phyloP scores from a whole-genome alignment of 2,797 vertebrate species.

The Cetoscarus ocellatus region DNA sequence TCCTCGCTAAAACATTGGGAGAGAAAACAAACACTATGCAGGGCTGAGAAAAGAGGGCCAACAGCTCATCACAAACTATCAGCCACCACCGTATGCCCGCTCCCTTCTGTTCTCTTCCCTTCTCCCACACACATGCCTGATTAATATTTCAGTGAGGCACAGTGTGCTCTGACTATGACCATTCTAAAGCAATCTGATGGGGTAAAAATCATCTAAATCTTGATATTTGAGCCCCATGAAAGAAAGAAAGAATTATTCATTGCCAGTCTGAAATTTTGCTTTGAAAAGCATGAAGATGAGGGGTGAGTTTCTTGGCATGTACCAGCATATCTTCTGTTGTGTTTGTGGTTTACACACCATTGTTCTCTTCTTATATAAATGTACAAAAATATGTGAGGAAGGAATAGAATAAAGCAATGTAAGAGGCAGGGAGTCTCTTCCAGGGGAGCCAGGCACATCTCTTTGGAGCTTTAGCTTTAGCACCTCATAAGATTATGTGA shows the following conservation, averaged over 20 bases:
- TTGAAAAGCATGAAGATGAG: slow-evolving; percentile 6
- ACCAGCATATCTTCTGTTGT: slow-evolving; percentile 7
- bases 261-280: slow-evolving; percentile 3
- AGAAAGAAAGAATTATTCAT: slow-evolving; percentile 7
- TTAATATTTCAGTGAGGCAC: slow-evolving; percentile 73
- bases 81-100: slow-evolving; percentile 57
- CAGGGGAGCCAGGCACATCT: slow-evolving; percentile 44
- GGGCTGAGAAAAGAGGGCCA: slow-evolving; percentile 55
- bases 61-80: slow-evolving; percentile 62
- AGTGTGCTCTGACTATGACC: slow-evolving; percentile 34
- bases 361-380: slow-evolving; percentile 6
- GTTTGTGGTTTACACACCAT: slow-evolving; percentile 23
- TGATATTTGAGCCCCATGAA: slow-evolving; percentile 22
- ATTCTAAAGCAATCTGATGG: slow-evolving; percentile 25
- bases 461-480: slow-evolving; percentile 42
- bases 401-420: slow-evolving; percentile 20
- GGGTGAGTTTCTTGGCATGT: slow-evolving; percentile 3
- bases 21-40: slow-evolving; percentile 72
- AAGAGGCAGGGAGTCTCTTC: slow-evolving; percentile 47
- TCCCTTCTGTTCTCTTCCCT: slow-evolving; percentile 62
- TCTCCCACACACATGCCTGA: slow-evolving; percentile 58
- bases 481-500: slow-evolving; percentile 50
- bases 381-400: slow-evolving; percentile 23
- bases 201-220: slow-evolving; percentile 4
- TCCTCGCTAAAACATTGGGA: slow-evolving; percentile 61